These are phyloP conservation scores for Columba janthina DNA, from an alignment of 2,113 vertebrate genomes.

Conservation along the genomic window DNA sequence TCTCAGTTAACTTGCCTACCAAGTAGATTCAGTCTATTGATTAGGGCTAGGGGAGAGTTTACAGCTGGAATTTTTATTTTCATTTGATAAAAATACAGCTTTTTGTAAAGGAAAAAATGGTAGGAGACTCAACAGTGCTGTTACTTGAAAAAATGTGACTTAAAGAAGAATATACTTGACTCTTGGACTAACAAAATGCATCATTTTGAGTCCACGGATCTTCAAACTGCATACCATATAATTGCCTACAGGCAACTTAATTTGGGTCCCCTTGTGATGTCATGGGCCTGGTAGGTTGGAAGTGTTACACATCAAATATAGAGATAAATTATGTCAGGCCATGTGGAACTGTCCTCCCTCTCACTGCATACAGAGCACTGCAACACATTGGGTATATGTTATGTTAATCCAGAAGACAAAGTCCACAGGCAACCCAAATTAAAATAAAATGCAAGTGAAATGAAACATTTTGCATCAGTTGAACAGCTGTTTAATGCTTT, in stretches of 20 bases:
- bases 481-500: not conserved
- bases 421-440: not conserved
- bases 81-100: not conserved
- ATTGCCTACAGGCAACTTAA: not conserved
- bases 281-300: fast-evolving
- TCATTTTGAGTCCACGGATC: not conserved
- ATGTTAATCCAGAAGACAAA: not conserved
- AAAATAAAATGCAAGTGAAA: not conserved
- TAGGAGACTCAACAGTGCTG: not conserved
- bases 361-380: fast-evolving
- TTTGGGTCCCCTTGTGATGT: not conserved
- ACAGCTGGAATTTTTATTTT: not conserved
- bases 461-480: not conserved
- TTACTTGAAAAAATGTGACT: not conserved
- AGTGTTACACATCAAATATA: not conserved
- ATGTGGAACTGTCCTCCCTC: fast-evolving
- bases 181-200: not conserved
- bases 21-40: not conserved
- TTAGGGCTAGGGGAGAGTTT: not conserved
- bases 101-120: not conserved
- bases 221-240: not conserved
- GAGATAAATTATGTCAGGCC: not conserved
- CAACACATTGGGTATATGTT: not conserved
- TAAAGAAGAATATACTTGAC: not conserved
- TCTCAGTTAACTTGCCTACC: not conserved